Evolutionary conservation across 1,140 invertebrate genomes (phyloP), one percentile per base, ranked within the genome.

Genomic region (Polypedilum pembai): DNA sequence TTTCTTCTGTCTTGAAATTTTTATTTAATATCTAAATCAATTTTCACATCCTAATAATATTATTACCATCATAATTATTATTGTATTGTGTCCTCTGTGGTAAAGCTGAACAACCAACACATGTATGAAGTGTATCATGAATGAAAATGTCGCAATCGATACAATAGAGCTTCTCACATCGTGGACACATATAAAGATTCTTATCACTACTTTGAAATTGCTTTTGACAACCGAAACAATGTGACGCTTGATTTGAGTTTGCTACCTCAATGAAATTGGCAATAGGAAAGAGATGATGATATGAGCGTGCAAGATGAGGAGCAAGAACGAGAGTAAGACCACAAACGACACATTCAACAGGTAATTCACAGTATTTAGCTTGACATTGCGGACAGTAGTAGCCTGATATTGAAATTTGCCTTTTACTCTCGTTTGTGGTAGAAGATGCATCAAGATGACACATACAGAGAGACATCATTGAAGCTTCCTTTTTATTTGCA

Each of bases 321-420:
- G 97, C 95, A 7, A 96, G 98, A 3, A 98, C 96, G n/a, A 99
- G 84, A 3, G 95, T 98, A 24, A 99, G 85, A 10, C 94, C 94
- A 85, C 98, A 99, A 12, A 92, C 91, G 80, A 91, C 88, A 82
- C 98, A 99, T 84, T 99, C 97, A 0, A 96, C 94, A 0, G 98
- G 98, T 76, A 99, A 86, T 82, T 98, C 95, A 84, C 97, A 99
- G 83, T 98, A 98, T 85, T 98, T 98, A 82, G 94, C 94, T 76
- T 90, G 89, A 84, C 98, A 99, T 80, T 98, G 95, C 21, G 95
- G 96, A 83, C 96, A 99, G 78, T 96, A 91, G 81, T 97, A 98
- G 2, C 96, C 96, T 15, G 87, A 88, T 41, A 88, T 87, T 78
- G 83, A 89, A 75, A 88, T 82, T 80, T 88, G 89, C 74, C 87